Evolutionary conservation across 2,113 vertebrate genomes (phyloP), one percentile per base, ranked within the genome.

Genomic region (Pyrgilauda ruficollis): DNA sequence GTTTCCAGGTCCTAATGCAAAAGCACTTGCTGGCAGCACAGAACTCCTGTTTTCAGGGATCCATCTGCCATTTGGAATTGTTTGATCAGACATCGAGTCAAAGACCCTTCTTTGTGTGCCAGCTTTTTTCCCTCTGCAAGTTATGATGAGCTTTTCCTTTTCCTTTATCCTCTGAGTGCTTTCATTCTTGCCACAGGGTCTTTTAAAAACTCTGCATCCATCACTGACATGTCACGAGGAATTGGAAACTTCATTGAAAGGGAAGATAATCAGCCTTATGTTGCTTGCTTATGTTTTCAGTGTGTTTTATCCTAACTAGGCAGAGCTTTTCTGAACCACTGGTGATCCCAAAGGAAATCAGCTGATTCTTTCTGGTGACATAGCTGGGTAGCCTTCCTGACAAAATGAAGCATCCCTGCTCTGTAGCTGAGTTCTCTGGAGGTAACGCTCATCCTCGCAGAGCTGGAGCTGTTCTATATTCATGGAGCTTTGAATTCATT

Each of bases 401-500:
- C 89, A 90, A 85, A 92, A 64, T 44, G 26, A 72, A 87, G 88
- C 88, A 80, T 87, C 84, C 35, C 52, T 4, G 27, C 81, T 93
- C 87, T 49, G 52, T 62, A 69, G 72, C 66, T 87, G 70, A 87
- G 72, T 74, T 91, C 88, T 96, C 88, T 85, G 78, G 94, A 96
- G 96, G 87, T 81, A 90, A 18, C 0, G 2, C 61, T 95, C 46
- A 22, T 58, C 72, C 64, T 90, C 1, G 1, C 33, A 67, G 75
- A 84, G 72, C 81, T 72, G 28, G 75, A 87, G 75, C 81, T 92
- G n/a, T 88, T 96, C 90, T 93, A 84, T 94, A 96, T 94, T 96
- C 96, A 93, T 95, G 77, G 89, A 64, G 39, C 56, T 92, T 95
- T 95, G 97, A 97, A 95, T 96, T 93, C 85, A 95, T 97, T 96